Percentiles rank a stretch among this genome's conserved stretches.
Evolutionary conservation across 2,113 vertebrate genomes (phyloP).

Genomic region (Percopsis transmontana): DNA sequence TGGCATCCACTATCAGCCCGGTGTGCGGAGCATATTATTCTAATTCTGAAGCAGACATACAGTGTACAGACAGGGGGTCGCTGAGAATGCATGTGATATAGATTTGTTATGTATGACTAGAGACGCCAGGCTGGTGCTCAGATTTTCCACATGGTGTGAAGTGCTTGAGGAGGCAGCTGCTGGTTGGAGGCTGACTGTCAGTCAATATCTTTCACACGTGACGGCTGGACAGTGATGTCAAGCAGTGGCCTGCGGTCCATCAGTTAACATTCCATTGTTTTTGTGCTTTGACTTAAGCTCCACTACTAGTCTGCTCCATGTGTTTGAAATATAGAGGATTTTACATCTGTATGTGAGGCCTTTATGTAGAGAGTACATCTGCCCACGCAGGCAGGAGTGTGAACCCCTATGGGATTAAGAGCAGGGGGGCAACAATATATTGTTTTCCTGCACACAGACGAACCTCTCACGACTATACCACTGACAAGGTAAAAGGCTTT

Average conservation of each 20-base stretch:
- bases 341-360: slow-evolving; percentile 60
- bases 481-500: slow-evolving; percentile 55
- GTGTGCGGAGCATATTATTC: slow-evolving; percentile 5
- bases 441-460: slow-evolving; percentile 61
- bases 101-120: neutral
- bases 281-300: slow-evolving; percentile 25
- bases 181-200: slow-evolving; percentile 51
- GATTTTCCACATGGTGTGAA: slow-evolving; percentile 46
- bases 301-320: slow-evolving; percentile 33
- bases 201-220: slow-evolving; percentile 58
- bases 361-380: slow-evolving; percentile 58
- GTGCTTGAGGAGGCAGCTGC: slow-evolving; percentile 40
- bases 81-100: neutral
- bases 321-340: slow-evolving; percentile 55
- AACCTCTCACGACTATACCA: slow-evolving; percentile 49
- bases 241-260: slow-evolving; percentile 45
- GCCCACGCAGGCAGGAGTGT: slow-evolving; percentile 56
- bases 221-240: slow-evolving; percentile 44
- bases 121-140: slow-evolving; percentile 4
- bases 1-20: slow-evolving; percentile 7
- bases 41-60: slow-evolving; percentile 3
- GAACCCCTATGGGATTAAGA: slow-evolving; percentile 28
- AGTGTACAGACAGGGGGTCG: neutral
- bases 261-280: slow-evolving; percentile 39
- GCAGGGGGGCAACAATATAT: slow-evolving; percentile 50